These are phyloP conservation scores for Sciurus vulgaris DNA, from an alignment of 2,797 vertebrate genomes.

Conservation along the genomic window DNA sequence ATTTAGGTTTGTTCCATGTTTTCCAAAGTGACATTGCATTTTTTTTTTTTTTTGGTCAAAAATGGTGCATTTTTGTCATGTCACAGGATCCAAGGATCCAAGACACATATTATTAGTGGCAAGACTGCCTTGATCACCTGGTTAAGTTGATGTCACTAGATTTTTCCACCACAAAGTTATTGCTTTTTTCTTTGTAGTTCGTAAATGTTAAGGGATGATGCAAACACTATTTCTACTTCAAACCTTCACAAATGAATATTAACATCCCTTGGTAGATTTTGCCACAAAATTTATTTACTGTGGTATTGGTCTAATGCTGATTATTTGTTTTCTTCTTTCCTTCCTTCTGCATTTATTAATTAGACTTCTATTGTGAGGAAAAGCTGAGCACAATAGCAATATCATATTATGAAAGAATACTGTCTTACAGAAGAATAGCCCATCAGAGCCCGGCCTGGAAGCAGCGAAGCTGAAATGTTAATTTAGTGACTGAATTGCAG, in stretches of 20 bases:
- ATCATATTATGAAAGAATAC: background rate
- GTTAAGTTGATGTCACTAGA: background rate
- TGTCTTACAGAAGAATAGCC: background rate
- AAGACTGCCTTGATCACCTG: background rate
- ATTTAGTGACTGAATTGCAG: background rate
- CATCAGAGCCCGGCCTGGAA: background rate
- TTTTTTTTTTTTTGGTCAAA: constrained; percentile 2
- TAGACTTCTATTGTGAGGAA: constrained; percentile 6
- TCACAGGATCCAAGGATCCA: background rate
- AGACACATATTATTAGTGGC: background rate
- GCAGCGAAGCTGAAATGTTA: background rate
- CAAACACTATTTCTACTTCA: background rate
- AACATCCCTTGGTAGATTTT: background rate
- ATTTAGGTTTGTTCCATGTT: background rate
- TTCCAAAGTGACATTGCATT: background rate
- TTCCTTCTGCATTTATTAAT: background rate
- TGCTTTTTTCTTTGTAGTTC: background rate
- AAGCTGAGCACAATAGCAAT: background rate
- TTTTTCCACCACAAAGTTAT: background rate
- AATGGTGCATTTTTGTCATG: background rate
- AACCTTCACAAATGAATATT: background rate
- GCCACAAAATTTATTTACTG: background rate
- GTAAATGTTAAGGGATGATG: background rate
- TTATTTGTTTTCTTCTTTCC: constrained; percentile 21
- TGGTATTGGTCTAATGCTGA: background rate